Conservation (phyloP, 2,113 vertebrate species). For the Pica pica region DNA sequence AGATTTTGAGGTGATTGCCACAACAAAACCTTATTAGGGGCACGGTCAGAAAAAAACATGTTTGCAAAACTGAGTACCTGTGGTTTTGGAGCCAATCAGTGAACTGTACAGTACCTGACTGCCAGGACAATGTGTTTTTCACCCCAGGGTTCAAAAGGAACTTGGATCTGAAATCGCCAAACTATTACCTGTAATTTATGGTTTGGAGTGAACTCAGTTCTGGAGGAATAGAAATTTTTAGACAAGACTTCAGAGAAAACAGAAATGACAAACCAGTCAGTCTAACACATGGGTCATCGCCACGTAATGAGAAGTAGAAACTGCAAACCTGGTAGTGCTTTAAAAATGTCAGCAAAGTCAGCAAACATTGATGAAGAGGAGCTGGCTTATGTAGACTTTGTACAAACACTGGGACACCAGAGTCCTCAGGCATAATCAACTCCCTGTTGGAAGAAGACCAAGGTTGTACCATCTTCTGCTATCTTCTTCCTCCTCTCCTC, state of each 20-base stretch:
- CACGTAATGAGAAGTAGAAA: not conserved
- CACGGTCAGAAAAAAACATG: not conserved
- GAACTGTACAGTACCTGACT: not conserved
- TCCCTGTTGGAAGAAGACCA: not conserved
- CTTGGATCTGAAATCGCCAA: not conserved
- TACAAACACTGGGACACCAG: not conserved
- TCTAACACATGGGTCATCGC: not conserved
- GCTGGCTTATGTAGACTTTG: not conserved
- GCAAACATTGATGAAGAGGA: not conserved
- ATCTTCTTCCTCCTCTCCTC: not conserved
- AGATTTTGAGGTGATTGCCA: not conserved
- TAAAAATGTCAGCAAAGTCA: not conserved
- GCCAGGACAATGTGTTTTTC: not conserved
- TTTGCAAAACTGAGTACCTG: not conserved
- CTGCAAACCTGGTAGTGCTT: not conserved
- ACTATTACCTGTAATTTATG: not conserved
- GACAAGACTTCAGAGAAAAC: not conserved
- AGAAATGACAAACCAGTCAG: not conserved
- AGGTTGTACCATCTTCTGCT: not conserved
- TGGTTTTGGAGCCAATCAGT: not conserved
- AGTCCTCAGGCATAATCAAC: not conserved
- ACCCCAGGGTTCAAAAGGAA: not conserved
- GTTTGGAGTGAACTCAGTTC: not conserved
- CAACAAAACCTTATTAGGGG: not conserved
- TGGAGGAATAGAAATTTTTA: not conserved